These are phyloP conservation scores for Tipula vernalis DNA, from an alignment of 2,888 invertebrate genomes.

Conservation along the genomic window DNA sequence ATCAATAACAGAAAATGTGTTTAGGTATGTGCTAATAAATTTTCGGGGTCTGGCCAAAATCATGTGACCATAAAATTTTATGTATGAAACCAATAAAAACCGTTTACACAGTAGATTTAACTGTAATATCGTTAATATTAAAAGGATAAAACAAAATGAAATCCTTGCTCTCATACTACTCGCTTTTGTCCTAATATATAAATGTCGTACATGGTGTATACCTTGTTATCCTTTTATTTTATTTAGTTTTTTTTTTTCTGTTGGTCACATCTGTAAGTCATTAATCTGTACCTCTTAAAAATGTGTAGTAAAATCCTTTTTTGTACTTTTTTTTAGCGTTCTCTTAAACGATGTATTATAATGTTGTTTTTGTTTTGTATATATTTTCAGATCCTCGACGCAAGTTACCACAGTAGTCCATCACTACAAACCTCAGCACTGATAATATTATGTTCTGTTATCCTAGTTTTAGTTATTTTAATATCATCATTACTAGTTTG, in stretches of 20 bases:
- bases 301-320: not conserved
- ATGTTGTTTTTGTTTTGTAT: constrained; percentile 20
- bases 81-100: not conserved
- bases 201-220: not conserved
- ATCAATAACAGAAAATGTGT: not conserved
- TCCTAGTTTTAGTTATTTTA: constrained; percentile 62
- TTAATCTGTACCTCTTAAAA: not conserved
- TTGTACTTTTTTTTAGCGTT: not conserved
- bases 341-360: not conserved
- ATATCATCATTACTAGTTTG: constrained; percentile 71
- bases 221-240: not conserved
- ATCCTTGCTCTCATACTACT: not conserved
- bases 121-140: not conserved
- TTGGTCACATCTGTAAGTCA: not conserved
- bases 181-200: not conserved
- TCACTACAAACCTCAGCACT: constrained; percentile 74
- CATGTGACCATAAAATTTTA: not conserved
- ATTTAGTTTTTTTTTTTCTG: not conserved
- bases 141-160: not conserved
- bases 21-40: not conserved
- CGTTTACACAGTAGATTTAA: not conserved
- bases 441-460: constrained; percentile 69
- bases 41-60: not conserved
- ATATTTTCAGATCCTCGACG: constrained; percentile 70
- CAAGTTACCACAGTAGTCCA: constrained; percentile 74